Conservation (phyloP, 2,113 vertebrate species). For the Pachycephala philippinensis region DNA sequence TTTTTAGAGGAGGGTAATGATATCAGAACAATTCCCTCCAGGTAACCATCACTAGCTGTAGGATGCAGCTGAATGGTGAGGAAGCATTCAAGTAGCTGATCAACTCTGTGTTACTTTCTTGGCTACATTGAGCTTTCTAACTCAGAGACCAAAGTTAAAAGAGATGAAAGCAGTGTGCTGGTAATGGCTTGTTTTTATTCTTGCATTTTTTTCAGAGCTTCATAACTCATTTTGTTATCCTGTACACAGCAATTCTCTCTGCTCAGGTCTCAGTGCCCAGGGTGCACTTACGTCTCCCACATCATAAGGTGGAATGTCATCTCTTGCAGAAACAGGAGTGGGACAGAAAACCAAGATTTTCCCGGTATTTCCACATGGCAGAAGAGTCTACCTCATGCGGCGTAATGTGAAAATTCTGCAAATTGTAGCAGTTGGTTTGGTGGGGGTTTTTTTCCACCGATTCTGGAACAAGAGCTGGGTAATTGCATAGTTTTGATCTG, state of each 20-base stretch:
- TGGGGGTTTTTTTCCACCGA: rapidly evolving
- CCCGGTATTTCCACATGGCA: background rate
- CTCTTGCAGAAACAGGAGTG: background rate
- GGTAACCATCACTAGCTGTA: background rate
- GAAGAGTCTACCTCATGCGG: rapidly evolving
- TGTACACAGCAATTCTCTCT: background rate
- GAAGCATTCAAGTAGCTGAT: background rate
- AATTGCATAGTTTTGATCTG: background rate
- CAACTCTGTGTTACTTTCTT: background rate
- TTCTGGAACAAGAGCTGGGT: background rate
- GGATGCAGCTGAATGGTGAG: background rate
- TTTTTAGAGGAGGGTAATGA: background rate
- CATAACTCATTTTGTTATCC: background rate
- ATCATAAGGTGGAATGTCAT: rapidly evolving
- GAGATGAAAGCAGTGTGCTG: background rate
- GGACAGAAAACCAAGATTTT: background rate
- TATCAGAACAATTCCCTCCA: background rate
- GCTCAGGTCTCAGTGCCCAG: background rate
- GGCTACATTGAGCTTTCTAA: background rate
- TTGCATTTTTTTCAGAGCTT: background rate
- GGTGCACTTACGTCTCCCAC: background rate
- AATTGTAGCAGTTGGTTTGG: background rate
- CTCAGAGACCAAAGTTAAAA: background rate
- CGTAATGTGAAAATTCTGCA: background rate
- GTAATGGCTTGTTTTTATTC: background rate